Base-by-base conservation (phyloP, 1,140 invertebrate species). In the Diorhabda carinulata region DNA sequence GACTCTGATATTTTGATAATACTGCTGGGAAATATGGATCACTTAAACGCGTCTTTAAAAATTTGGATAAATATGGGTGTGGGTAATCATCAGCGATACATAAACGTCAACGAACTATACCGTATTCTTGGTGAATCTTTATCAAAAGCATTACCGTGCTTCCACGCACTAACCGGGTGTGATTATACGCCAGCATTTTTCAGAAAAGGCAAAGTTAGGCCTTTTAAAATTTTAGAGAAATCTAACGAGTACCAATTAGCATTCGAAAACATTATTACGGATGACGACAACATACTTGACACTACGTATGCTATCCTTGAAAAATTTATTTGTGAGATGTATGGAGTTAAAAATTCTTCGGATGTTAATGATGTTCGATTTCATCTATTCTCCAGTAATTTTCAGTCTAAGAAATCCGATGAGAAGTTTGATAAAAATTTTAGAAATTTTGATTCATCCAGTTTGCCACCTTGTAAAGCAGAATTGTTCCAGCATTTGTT, bases 381-480 rank as follows among this genome's bases (percentile, higher is more conserved):
- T 52, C n/a, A 70, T 66, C 57, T 70, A 57, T 70, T 61, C 57
- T 70, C 59, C 41, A 69, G 41, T 68, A 70, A 58, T 40, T 70
- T 42, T 63, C 3, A 61, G 62, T 70, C 58, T n/a, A 70, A 70
- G 61, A 67, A 59, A 43, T 57, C 44, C 5, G 25, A 69, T 41
- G 45, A 56, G 52, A 56, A 56, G 25, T 25, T 25, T 25, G 25
- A 25, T 25, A 25, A 60, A 60, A 60, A 4, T 0, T 67, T 67
- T 57, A n/a, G 57, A 47, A 70, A 70, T 9, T 67, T 67, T 43
- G 60, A 68, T 52, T 57, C 69, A 61, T 70, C 65, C 3, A 70
- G 58, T 58, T 59, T 70, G 41, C 69, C 69, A 67, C 25, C 25
- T 25, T 25, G 25, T 25, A 25, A 25, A 25, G 25, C 25, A 25